Base-by-base conservation (phyloP, 2,888 invertebrate genomes). In the Incurvaria masculella region DNA sequence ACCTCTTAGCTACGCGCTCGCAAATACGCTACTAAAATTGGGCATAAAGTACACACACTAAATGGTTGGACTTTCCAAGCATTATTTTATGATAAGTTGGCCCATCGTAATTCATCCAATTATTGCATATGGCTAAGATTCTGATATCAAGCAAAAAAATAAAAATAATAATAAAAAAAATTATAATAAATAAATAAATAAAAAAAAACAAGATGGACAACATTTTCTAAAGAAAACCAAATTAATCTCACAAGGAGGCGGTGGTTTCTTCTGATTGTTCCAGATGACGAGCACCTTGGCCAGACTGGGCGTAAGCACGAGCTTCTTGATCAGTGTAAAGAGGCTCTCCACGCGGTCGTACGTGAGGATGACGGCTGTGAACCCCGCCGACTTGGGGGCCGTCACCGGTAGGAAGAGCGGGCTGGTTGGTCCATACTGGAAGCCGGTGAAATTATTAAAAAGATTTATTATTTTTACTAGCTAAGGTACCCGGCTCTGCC, bases 331-430 rank as follows among this genome's bases (percentile, higher is more conserved):
- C 10, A 97, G 81, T 42, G 88, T 82, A 70, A 92, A 95, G 45
- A 97, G 81, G 64, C 94, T 91, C 55, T 94, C 91, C 18, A 95
- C 82, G 51, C 97, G 82, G 71, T 97, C 96, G 61, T 94, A 97
- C 1, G 96, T 97, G 54, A 97, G 82, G 61, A 97, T 91, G 55
- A 97, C 95, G 19, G 97, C 97, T 2, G 97, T 97, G 72, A 97
- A 97, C 49, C 97, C 97, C 54, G 89, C 87, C 4, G 88, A 83
- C 61, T 90, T 90, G 1, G 92, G 86, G 2, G 94, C 91, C 23
- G 93, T 90, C 45, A 91, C 80, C 0, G 95, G 94, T 59, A 95
- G 78, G 71, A 94, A 94, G 21, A 97, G 74, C 0, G 93, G 91
- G 72, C 84, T 90, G 55, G 72, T 79, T 10, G 82, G 81, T 14